Evolutionary conservation across 2,113 vertebrate genomes (phyloP).

Genomic region (Pyrgilauda ruficollis): DNA sequence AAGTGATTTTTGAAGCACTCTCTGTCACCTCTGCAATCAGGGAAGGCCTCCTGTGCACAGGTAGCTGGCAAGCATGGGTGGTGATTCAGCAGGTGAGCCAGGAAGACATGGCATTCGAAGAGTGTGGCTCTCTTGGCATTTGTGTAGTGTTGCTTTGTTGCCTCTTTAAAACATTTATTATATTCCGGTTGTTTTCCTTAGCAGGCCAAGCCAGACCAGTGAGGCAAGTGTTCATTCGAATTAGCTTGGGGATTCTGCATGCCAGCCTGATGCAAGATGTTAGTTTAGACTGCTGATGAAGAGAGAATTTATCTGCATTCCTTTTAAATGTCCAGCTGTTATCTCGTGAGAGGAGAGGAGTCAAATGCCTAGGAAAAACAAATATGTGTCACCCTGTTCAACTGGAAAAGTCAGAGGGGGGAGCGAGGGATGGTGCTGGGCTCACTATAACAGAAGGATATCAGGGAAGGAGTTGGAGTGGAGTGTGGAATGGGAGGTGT

Average conservation of each 20-base stretch:
- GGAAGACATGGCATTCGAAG: background rate
- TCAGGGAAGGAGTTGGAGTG: background rate
- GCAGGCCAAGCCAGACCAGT: background rate
- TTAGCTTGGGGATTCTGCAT: background rate
- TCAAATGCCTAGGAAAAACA: background rate
- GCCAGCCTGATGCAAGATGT: background rate
- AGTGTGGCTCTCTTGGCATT: background rate
- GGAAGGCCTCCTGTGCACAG: background rate
- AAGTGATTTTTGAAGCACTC: background rate
- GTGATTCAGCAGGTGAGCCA: background rate
- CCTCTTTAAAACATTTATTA: background rate
- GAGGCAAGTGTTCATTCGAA: background rate
- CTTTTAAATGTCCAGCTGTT: conserved; percentile 3
- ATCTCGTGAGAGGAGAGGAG: background rate
- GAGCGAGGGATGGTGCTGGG: background rate
- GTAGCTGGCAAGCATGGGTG: fast-evolving
- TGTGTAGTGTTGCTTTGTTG: background rate
- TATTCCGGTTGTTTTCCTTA: background rate
- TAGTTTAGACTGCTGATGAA: background rate
- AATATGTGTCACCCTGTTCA: background rate
- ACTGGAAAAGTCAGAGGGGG: background rate
- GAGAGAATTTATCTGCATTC: background rate
- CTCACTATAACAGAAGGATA: background rate
- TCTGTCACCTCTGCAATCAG: background rate
- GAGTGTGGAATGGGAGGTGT: background rate